Conservation (phyloP, 2,888 invertebrate species). For the Gisinianus flammeolus region DNA sequence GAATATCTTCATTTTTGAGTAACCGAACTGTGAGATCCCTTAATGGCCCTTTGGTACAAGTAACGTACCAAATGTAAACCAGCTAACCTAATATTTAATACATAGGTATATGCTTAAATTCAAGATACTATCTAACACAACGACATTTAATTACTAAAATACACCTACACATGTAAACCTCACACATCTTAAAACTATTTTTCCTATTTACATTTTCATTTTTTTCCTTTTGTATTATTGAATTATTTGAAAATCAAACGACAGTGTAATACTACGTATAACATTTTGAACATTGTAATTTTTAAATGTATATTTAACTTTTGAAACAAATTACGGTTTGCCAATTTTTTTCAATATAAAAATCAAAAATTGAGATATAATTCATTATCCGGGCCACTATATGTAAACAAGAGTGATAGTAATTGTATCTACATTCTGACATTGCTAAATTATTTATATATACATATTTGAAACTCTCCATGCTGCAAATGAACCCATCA, state of each 20-base stretch:
- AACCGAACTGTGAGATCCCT: slow-evolving; percentile 21
- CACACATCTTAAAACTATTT: neutral
- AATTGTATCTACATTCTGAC: neutral
- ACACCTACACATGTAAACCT: neutral
- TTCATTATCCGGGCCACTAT: neutral
- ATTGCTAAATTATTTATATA: neutral
- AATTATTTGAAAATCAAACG: too few relatives aligned
- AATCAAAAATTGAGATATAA: neutral
- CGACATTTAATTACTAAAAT: neutral
- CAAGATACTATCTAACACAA: neutral
- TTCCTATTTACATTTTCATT: too few relatives aligned
- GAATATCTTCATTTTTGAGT: slow-evolving; percentile 20
- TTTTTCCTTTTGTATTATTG: too few relatives aligned
- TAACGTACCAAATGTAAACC: neutral
- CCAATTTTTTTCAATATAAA: too few relatives aligned
- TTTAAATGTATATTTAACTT: neutral
- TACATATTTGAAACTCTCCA: too few relatives aligned
- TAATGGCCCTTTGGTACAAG: neutral
- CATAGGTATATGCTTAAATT: too few relatives aligned
- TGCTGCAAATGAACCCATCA: too few relatives aligned
- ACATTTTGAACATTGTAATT: neutral
- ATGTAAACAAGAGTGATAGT: neutral
- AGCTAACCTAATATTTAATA: neutral
- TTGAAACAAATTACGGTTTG: too few relatives aligned
- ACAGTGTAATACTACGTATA: too few relatives aligned